Evolutionary conservation across 2,113 vertebrate genomes (phyloP).

Genomic region (Gobio gobio): DNA sequence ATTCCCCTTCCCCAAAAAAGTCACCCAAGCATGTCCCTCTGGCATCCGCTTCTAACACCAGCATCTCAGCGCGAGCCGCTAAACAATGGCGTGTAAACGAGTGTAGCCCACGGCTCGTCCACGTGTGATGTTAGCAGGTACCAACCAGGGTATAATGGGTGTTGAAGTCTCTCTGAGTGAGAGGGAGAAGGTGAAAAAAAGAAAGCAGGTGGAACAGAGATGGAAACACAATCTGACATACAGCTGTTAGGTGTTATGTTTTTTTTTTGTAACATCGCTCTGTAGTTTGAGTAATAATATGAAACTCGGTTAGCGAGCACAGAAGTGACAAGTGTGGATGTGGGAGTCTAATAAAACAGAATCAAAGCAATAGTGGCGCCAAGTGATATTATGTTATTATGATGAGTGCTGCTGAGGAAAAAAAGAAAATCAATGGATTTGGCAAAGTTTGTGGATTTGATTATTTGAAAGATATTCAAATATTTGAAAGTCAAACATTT

Average conservation of each 20-base stretch:
- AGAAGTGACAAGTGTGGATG: slow-evolving; percentile 53
- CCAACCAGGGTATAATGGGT: neutral
- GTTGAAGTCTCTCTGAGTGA: slow-evolving; percentile 29
- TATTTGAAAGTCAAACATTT: neutral
- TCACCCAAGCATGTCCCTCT: slow-evolving; percentile 23
- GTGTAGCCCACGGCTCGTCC: neutral
- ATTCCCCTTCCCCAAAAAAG: neutral
- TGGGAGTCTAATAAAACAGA: slow-evolving; percentile 63
- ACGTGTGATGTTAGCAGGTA: slow-evolving; percentile 26
- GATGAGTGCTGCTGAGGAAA: neutral
- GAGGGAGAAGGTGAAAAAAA: slow-evolving; percentile 17
- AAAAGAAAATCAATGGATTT: slow-evolving; percentile 5
- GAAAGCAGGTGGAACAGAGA: slow-evolving; percentile 28
- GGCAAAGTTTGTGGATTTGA: neutral
- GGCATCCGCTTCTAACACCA: slow-evolving; percentile 25
- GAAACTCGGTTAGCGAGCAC: slow-evolving; percentile 1
- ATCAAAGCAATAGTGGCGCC: slow-evolving; percentile 43
- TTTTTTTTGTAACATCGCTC: neutral
- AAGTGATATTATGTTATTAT: slow-evolving; percentile 34
- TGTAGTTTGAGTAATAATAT: slow-evolving; percentile 21
- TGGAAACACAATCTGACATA: slow-evolving; percentile 31
- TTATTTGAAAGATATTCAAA: neutral
- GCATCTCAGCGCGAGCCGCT: neutral
- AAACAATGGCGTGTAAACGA: neutral
- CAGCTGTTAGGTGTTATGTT: slow-evolving; percentile 33